Conservation (phyloP, 2,797 vertebrate species). For the Furcifer pardalis region DNA sequence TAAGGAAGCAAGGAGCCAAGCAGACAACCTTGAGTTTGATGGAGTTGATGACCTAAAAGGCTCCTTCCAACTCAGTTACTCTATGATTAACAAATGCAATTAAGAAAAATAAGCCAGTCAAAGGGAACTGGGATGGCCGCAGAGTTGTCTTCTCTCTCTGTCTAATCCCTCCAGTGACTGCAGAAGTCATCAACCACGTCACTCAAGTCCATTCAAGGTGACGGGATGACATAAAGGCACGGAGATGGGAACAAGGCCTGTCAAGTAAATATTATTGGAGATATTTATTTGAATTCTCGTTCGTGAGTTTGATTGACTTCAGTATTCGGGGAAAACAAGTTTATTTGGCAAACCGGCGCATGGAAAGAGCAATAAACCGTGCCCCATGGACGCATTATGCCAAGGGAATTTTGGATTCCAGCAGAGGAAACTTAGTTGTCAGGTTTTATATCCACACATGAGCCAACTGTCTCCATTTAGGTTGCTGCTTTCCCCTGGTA, state of each 20-base stretch:
- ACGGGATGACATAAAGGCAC: not conserved
- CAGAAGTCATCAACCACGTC: not conserved
- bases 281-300: conserved; percentile 31
- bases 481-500: not conserved
- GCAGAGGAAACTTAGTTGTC: conserved; percentile 1
- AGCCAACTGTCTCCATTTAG: not conserved
- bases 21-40: not conserved
- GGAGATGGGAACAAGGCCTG: not conserved
- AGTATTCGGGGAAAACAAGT: conserved; percentile 11
- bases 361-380: conserved; percentile 24
- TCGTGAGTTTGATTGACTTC: conserved; percentile 22
- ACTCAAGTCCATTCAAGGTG: not conserved
- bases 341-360: conserved; percentile 3
- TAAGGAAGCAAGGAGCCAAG: not conserved
- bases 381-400: not conserved
- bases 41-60: no score
- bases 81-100: not conserved
- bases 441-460: not conserved
- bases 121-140: not conserved
- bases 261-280: conserved; percentile 20
- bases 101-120: not conserved
- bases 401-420: conserved; percentile 12
- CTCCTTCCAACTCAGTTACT: no score
- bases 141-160: not conserved
- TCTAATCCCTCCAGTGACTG: not conserved